A percentile compares a stretch with the other conserved stretches of the same genome.
These are phyloP conservation scores for Epinephelus lanceolatus DNA, from an alignment of 2,113 vertebrate species.

Conservation along the genomic window DNA sequence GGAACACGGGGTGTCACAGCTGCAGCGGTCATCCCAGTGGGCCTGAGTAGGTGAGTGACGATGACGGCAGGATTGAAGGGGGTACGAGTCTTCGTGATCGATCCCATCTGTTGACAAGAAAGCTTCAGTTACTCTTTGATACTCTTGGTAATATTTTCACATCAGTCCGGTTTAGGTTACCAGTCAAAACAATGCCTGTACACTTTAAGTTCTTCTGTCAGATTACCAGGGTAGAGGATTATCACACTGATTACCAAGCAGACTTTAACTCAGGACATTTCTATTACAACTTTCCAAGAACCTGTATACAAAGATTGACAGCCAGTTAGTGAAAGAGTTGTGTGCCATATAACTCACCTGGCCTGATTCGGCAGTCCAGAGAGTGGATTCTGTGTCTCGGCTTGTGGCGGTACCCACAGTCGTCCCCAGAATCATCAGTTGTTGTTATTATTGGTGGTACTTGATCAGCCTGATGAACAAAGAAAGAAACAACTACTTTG, in stretches of 20 bases:
- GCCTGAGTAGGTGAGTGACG: conserved; percentile 74
- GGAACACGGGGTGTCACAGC: conserved; percentile 86
- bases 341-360: conserved; percentile 84
- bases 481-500: not conserved
- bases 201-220: not conserved
- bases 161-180: not conserved
- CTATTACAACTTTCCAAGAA: too few species aligned
- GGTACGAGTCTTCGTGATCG: conserved; percentile 85
- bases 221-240: not conserved
- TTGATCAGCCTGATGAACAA: conserved; percentile 86
- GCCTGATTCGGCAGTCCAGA: conserved; percentile 84
- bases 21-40: conserved; percentile 84
- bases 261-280: too few species aligned
- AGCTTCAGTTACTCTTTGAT: not conserved
- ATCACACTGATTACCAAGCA: not conserved
- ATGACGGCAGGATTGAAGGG: conserved; percentile 81
- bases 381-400: conserved; percentile 79
- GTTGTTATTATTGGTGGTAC: conserved; percentile 84
- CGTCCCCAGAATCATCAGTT: conserved; percentile 84
- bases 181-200: too few species aligned
- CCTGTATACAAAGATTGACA: not conserved
- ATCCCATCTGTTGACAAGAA: conserved; percentile 79
- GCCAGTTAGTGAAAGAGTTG: not conserved
- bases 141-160: not conserved
- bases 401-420: conserved; percentile 80